Evolutionary conservation across 1,140 invertebrate genomes (phyloP), one percentile per base, ranked within the genome.

Genomic region (Formica selysi): DNA sequence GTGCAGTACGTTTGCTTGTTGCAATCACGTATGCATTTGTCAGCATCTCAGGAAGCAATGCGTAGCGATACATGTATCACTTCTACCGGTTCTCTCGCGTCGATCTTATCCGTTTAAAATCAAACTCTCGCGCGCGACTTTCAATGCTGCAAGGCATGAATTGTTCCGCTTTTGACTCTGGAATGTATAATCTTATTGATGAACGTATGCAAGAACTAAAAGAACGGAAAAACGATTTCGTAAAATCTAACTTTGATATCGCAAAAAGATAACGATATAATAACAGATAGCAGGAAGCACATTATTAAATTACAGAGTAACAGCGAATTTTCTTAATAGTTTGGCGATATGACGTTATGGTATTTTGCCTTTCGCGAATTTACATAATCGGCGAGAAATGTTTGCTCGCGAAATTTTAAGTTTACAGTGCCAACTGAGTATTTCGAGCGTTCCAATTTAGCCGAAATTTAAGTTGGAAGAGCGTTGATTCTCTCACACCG

Each of bases 1-100:
- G 19, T 57, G 38, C 62, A 19, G n/a, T 36, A 44, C 32, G 62
- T 13, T 57, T 32, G 68, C 10, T 41, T 62, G 84, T 54, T 83
- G 41, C 76, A 48, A 68, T 59, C 83, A 86, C 76, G 65, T 79
- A 62, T 51, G 67, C 89, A 83, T 90, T 87, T 85, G 85, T 87
- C 89, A 89, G 88, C 88, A 85, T 88, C 85, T 86, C 67, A n/a
- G 41, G 38, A 76, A 80, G 38, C 38, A 59, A 81, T 32, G 22
- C 48, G 54, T 29, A 88, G 78, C 79, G 78, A 86, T 84, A 89
- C 57, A 32, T 57, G 78, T 76, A 44, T 71, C 79, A 32, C 13
- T 19, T 44, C 19, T 32, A 29, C 26, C 65, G 36, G 13, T 57
- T 41, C 2, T 32, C 38, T 65, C 61, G 19, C 61, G 59, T 13